Evolutionary conservation across 2,113 vertebrate genomes (phyloP).

Genomic region (Tinamus guttatus): DNA sequence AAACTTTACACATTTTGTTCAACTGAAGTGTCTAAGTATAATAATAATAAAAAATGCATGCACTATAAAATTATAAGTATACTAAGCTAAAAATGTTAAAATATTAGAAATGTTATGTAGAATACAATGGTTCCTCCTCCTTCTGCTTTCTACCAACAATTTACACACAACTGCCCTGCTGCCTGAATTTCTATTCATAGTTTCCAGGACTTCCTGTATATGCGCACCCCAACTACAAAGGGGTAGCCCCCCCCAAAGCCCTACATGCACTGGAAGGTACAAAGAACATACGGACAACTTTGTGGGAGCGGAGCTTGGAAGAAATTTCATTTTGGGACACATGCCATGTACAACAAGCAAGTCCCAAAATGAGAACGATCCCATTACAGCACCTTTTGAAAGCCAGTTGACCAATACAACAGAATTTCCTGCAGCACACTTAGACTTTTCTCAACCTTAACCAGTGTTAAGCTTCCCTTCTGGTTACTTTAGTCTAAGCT

Average conservation of each 20-base stretch:
- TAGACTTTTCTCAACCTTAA: background rate
- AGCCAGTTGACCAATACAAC: background rate
- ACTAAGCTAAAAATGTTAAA: background rate
- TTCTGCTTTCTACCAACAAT: background rate
- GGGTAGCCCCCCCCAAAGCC: too few species aligned
- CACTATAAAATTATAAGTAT: background rate
- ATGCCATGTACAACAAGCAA: background rate
- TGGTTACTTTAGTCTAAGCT: background rate
- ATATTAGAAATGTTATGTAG: background rate
- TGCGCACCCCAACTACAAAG: accelerated
- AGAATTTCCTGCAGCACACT: background rate
- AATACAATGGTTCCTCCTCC: accelerated
- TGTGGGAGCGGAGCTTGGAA: background rate
- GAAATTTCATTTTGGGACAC: background rate
- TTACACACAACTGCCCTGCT: background rate
- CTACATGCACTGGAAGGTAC: background rate
- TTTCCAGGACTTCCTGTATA: background rate
- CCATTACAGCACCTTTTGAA: background rate
- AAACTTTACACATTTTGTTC: background rate
- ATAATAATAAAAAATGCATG: background rate
- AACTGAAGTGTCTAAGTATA: background rate
- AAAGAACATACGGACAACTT: background rate
- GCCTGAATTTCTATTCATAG: background rate
- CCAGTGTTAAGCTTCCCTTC: background rate
- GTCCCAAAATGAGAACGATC: background rate